Conservation (phyloP, 2,888 invertebrate species). For the Ramazzottius varieornatus region DNA sequence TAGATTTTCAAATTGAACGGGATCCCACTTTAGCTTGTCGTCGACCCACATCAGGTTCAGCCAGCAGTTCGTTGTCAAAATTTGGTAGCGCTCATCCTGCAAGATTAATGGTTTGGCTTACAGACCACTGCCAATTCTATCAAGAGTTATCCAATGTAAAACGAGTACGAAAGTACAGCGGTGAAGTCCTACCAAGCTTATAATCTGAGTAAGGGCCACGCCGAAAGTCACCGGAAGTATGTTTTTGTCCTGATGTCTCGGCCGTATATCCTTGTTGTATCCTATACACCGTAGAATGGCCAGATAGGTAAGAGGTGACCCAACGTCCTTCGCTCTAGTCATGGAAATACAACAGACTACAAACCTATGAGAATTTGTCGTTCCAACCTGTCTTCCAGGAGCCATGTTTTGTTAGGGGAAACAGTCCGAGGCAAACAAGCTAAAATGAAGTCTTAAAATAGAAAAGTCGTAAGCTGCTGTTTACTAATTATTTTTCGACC, state of each 20-base stretch:
- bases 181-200: not conserved
- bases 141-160: not conserved
- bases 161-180: too few species aligned
- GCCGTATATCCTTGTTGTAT: not conserved
- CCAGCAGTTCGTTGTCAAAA: constrained; percentile 2
- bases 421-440: too few species aligned
- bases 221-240: not conserved
- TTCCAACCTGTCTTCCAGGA: too few species aligned
- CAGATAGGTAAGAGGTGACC: too few species aligned
- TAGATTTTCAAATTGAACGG: constrained; percentile 19
- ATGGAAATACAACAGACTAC: too few species aligned
- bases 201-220: not conserved
- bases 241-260: not conserved
- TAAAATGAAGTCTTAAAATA: too few species aligned
- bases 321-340: too few species aligned
- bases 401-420: too few species aligned
- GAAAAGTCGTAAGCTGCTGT: too few species aligned
- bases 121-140: not conserved
- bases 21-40: constrained; percentile 18
- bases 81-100: not conserved
- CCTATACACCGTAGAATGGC: too few species aligned
- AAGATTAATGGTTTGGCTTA: not conserved
- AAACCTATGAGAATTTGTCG: too few species aligned
- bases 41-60: constrained; percentile 17
- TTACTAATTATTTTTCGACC: too few species aligned